Evolutionary conservation across 2,888 invertebrate species (phyloP).

Genomic region (Acleris emargana): DNA sequence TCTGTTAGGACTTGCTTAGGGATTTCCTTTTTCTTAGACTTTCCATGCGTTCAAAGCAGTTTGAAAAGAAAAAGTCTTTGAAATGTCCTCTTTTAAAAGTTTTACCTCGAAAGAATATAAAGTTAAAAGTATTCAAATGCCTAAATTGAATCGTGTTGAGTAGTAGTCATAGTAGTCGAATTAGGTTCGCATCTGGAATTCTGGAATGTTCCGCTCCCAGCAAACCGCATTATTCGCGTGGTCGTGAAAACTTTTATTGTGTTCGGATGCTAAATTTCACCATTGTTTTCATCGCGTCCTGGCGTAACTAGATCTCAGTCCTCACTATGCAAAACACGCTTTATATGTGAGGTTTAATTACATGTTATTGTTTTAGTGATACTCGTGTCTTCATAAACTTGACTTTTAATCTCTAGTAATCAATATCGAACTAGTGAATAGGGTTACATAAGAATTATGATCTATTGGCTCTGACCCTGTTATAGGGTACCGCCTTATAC

Average conservation of each 20-base stretch:
- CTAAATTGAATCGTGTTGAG: too few relatives aligned
- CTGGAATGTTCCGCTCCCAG: constrained; percentile 3
- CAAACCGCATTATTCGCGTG: constrained; percentile 8
- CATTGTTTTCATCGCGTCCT: constrained; percentile 29
- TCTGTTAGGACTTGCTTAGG: neutral
- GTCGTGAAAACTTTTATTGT: constrained; percentile 30
- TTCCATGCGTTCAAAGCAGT: neutral
- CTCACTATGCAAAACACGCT: constrained; percentile 2
- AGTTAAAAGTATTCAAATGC: too few relatives aligned
- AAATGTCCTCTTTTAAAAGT: too few relatives aligned
- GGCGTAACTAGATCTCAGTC: constrained; percentile 21
- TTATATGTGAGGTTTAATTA: neutral
- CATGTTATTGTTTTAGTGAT: too few relatives aligned
- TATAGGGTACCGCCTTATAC: constrained; percentile 7
- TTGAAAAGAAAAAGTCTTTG: too few relatives aligned
- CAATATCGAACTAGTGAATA: too few relatives aligned
- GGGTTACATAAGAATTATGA: constrained; percentile 16
- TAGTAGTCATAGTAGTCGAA: too few relatives aligned
- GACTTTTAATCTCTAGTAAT: too few relatives aligned
- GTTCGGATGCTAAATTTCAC: constrained; percentile 31
- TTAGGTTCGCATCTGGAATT: neutral
- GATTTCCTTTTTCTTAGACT: neutral
- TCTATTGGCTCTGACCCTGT: constrained; percentile 1
- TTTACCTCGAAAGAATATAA: too few relatives aligned
- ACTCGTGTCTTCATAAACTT: too few relatives aligned